A percentile compares a stretch with the other conserved stretches of the same genome.
Evolutionary conservation across 1,140 invertebrate species (phyloP).

Genomic region (Drosophila mayri): DNA sequence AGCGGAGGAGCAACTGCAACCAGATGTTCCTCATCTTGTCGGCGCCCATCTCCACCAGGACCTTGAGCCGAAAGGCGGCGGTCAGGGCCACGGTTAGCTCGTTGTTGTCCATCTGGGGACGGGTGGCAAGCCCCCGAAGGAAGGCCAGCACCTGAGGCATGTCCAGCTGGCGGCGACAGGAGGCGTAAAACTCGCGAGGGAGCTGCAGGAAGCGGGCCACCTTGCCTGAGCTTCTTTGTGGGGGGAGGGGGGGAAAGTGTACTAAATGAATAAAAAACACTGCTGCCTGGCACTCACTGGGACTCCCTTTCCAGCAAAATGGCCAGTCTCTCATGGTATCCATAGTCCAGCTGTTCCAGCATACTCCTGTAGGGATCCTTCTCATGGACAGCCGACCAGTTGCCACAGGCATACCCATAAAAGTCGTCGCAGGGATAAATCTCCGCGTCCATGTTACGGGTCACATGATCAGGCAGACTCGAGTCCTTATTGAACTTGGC

Average conservation of each 20-base stretch:
- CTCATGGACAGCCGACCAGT: conserved; percentile 30
- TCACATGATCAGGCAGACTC: conserved; percentile 4
- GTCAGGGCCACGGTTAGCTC: conserved; percentile 18
- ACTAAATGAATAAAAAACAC: too few species aligned
- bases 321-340: conserved; percentile 29
- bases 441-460: conserved; percentile 11
- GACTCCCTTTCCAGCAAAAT: conserved; percentile 20
- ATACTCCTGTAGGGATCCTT: conserved; percentile 13
- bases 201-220: conserved; percentile 28
- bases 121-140: conserved; percentile 16
- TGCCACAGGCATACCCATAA: conserved; percentile 53
- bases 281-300: background rate
- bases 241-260: background rate
- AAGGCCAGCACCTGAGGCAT: background rate
- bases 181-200: conserved; percentile 32
- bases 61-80: conserved; percentile 10
- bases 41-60: background rate
- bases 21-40: background rate
- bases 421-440: conserved; percentile 46
- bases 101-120: background rate
- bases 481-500: background rate
- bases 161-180: conserved; percentile 32
- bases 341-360: conserved; percentile 43
- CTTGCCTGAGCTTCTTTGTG: background rate
- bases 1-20: background rate